Conservation (phyloP, 2,888 invertebrate species). For the Microchrysa polita region DNA sequence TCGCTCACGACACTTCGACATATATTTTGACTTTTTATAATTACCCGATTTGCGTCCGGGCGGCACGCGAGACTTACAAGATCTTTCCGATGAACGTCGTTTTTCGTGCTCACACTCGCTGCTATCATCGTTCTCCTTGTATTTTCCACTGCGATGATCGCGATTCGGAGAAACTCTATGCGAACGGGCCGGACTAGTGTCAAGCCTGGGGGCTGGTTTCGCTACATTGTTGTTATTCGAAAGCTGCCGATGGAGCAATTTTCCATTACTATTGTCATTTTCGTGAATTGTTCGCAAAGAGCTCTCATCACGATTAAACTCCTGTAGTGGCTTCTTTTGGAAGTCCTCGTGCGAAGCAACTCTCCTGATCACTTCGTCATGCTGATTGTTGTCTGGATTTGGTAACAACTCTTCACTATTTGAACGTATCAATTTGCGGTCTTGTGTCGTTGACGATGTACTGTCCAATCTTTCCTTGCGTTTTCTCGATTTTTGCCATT, state of each 20-base stretch:
- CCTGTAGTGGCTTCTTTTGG: constrained; percentile 59
- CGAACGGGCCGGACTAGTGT: constrained; percentile 64
- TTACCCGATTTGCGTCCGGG: constrained; percentile 66
- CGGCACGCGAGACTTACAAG: constrained; percentile 70
- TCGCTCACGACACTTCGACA: constrained; percentile 48
- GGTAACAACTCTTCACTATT: constrained; percentile 70
- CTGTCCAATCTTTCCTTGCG: constrained; percentile 74
- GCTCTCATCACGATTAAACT: constrained; percentile 42
- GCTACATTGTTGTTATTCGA: constrained; percentile 52
- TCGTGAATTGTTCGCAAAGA: constrained; percentile 45
- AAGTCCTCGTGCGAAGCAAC: constrained; percentile 75
- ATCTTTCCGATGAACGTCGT: constrained; percentile 71
- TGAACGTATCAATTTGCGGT: constrained; percentile 71
- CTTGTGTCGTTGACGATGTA: constrained; percentile 68
- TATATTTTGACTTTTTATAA: constrained; percentile 57
- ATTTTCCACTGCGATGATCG: constrained; percentile 64
- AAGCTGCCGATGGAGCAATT: constrained; percentile 32
- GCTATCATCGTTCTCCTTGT: constrained; percentile 61
- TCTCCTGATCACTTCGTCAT: constrained; percentile 65
- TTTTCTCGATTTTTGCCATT: constrained; percentile 68
- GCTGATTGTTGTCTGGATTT: constrained; percentile 50
- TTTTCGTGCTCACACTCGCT: constrained; percentile 72
- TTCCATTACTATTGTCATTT: constrained; percentile 18
- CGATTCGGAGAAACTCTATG: constrained; percentile 61
- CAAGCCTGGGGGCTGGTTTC: constrained; percentile 57